phyloP scores from a whole-genome alignment of 2,888 invertebrate genomes.

The Andrena camellia region DNA sequence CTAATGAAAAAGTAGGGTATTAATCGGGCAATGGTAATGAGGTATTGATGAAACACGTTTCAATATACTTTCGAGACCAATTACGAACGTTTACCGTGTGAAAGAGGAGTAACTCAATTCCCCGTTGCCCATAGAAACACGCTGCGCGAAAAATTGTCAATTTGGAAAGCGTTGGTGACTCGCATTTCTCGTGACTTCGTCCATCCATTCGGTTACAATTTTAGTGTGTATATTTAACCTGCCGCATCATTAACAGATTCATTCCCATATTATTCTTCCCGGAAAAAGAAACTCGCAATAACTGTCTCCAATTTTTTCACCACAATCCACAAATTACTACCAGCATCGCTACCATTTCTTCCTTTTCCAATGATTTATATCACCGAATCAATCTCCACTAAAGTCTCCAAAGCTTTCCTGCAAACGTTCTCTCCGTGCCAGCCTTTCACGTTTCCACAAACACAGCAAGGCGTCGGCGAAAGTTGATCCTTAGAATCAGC shows the following conservation, averaged over 20 bases:
- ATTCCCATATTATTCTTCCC: too few relatives aligned
- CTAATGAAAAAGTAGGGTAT: constrained; percentile 17
- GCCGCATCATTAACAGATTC: not conserved
- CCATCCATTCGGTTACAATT: not conserved
- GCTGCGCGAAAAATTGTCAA: constrained; percentile 12
- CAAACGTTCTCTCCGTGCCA: not conserved
- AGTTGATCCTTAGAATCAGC: not conserved
- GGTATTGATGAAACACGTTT: constrained; percentile 15
- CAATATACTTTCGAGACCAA: constrained; percentile 5
- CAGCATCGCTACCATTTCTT: too few relatives aligned
- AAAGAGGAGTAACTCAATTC: constrained; percentile 27
- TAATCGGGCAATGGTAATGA: constrained; percentile 22
- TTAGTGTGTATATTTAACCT: not conserved
- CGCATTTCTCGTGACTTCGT: not conserved
- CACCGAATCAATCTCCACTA: not conserved
- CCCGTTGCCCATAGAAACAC: not conserved
- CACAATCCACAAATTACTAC: too few relatives aligned
- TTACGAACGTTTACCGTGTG: constrained; percentile 13
- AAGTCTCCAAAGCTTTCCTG: not conserved
- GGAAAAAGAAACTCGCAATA: too few relatives aligned
- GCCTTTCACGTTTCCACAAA: not conserved
- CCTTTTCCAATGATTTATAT: too few relatives aligned
- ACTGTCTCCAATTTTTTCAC: too few relatives aligned
- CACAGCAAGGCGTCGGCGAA: not conserved
- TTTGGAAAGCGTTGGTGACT: not conserved